phyloP scores from a whole-genome alignment of 2,888 invertebrate species.

The Melangyna quadrimaculata region DNA sequence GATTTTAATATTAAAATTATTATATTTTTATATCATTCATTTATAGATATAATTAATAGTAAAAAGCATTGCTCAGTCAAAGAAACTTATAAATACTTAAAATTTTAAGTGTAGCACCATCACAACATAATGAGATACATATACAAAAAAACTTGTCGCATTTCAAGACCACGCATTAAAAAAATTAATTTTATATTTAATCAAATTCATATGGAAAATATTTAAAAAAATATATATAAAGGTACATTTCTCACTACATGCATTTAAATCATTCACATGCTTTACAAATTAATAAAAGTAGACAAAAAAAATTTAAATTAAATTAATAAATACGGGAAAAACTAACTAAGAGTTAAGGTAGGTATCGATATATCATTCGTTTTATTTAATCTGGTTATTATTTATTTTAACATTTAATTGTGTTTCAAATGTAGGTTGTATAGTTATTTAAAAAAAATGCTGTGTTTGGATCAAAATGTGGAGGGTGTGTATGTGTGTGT shows the following conservation, averaged over 20 bases:
- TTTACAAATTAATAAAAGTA: background rate
- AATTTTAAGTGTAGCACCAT: constrained; percentile 22
- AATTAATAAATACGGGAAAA: constrained; percentile 35
- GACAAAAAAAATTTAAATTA: background rate
- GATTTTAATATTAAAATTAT: background rate
- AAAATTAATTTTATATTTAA: background rate
- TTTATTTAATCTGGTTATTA: constrained; percentile 67
- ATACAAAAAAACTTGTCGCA: constrained; percentile 1
- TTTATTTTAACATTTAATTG: constrained; percentile 55
- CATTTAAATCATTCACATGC: constrained; percentile 55
- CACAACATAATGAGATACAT: constrained; percentile 1
- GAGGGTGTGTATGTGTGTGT: background rate
- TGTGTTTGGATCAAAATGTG: background rate
- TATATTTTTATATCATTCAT: background rate
- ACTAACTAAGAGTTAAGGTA: constrained; percentile 53
- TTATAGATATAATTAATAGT: background rate
- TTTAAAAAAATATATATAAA: background rate
- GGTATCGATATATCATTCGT: constrained; percentile 57
- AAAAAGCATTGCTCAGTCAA: background rate
- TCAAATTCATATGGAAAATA: constrained; percentile 14
- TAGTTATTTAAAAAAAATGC: background rate
- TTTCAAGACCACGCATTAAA: constrained; percentile 5
- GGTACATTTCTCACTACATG: constrained; percentile 17
- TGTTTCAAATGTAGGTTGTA: constrained; percentile 10
- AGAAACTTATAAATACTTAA: background rate